A percentile compares a stretch with the other conserved stretches of the same genome.
These are phyloP conservation scores for Trachurus trachurus DNA, from an alignment of 2,797 vertebrate species.

Conservation along the genomic window DNA sequence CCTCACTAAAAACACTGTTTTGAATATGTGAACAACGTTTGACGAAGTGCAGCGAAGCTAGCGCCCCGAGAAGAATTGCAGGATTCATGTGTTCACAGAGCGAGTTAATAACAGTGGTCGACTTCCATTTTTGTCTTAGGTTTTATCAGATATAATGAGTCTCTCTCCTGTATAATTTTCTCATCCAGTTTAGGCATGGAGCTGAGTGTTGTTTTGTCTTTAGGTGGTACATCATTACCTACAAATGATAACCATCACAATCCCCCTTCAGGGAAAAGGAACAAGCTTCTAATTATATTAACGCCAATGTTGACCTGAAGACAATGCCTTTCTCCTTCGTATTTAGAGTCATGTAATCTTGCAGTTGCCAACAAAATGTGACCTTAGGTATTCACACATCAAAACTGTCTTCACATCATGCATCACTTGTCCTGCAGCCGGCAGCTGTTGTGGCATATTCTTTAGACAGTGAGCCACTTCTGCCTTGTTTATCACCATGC, in stretches of 20 bases:
- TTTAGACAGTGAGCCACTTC: slow-evolving; percentile 44
- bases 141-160: slow-evolving; percentile 73
- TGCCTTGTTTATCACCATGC: slow-evolving; percentile 67
- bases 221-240: slow-evolving; percentile 82
- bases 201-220: slow-evolving; percentile 80
- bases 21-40: slow-evolving; percentile 28
- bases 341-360: slow-evolving; percentile 65
- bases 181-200: slow-evolving; percentile 66
- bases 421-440: slow-evolving; percentile 64
- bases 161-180: slow-evolving; percentile 77
- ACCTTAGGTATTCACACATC: slow-evolving; percentile 72
- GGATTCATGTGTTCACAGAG: slow-evolving; percentile 48
- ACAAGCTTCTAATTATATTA: slow-evolving; percentile 80
- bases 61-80: slow-evolving; percentile 26
- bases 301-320: slow-evolving; percentile 71
- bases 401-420: slow-evolving; percentile 57
- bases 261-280: slow-evolving; percentile 69
- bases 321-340: slow-evolving; percentile 63
- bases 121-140: slow-evolving; percentile 40
- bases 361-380: slow-evolving; percentile 55
- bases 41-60: slow-evolving; percentile 30
- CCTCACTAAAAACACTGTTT: slow-evolving; percentile 29
- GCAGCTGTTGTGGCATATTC: slow-evolving; percentile 64
- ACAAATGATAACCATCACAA: slow-evolving; percentile 79
- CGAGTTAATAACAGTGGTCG: slow-evolving; percentile 62